Conservation (phyloP, 2,113 vertebrate genomes). For the Lucifuga dentata region DNA sequence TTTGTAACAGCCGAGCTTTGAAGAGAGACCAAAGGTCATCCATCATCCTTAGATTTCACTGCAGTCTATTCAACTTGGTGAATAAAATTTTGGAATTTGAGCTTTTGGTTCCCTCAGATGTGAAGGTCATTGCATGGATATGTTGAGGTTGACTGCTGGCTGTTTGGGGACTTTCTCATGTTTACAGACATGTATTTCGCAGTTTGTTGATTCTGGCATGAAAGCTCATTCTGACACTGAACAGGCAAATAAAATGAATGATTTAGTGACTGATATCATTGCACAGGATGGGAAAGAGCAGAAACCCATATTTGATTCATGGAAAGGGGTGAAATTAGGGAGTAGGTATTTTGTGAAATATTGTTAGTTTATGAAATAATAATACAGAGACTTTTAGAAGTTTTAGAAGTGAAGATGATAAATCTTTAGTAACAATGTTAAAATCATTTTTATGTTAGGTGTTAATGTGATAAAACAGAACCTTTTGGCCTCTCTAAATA, state of each 20-base stretch:
- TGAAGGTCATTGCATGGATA: constrained; percentile 13
- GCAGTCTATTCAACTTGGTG: background rate
- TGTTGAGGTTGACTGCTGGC: constrained; percentile 3
- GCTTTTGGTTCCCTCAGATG: constrained; percentile 33
- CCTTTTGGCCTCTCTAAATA: background rate
- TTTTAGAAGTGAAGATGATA: background rate
- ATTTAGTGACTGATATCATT: constrained; percentile 49
- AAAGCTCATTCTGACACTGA: constrained; percentile 18
- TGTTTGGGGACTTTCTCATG: constrained; percentile 36
- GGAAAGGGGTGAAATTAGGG: background rate
- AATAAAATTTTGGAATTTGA: constrained; percentile 37
- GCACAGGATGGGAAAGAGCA: background rate
- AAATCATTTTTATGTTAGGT: constrained; percentile 3
- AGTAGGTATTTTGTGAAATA: constrained; percentile 29
- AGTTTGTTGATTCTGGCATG: constrained; percentile 53
- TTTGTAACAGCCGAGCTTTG: constrained; percentile 38
- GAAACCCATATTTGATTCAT: background rate
- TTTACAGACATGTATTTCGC: constrained; percentile 59
- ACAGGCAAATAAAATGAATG: constrained; percentile 31
- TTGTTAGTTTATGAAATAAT: constrained; percentile 5
- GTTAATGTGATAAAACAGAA: background rate
- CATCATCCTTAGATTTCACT: constrained; percentile 47
- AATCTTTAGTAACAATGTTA: constrained; percentile 2
- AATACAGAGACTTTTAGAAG: background rate
- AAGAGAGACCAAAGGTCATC: constrained; percentile 60